Base-by-base conservation (phyloP, 2,113 vertebrate species). In the Lasiurus cinereus region DNA sequence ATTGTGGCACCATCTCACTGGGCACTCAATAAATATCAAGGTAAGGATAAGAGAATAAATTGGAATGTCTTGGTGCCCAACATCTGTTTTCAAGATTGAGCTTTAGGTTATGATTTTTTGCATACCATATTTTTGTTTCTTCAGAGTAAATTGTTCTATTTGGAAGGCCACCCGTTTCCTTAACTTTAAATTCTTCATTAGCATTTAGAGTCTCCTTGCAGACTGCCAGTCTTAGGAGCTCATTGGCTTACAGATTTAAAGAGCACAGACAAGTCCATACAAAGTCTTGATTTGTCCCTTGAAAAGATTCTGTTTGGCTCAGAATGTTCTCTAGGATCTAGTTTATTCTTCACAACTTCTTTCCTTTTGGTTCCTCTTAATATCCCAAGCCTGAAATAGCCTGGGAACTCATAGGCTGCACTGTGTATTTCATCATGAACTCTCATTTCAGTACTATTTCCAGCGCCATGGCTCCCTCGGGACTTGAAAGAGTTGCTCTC, bases 261-360 rank as follows among this genome's bases (percentile, higher is more conserved):
- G 94, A 0, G 13, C 88, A 8, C 66, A 31, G 29, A 93, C 66
- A 87, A 74, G 67, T 56, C 54, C 27, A 27, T 9, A 79, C 56
- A 87, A 54, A 43, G 69, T 88, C 67, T 92, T 95, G 91, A 79
- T 83, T 90, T 86, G 74, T 94, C 91, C 95, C 96, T 88, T 77
- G 88, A 83, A 93, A 96, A 91, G 98, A 84, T 78, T 92, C 97
- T 62, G 78, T 94, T 96, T 95, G 98, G 97, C 98, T 98, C 98
- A 98, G 97, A 95, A 97, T 86, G 52, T 77, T 77, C 96, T 97
- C 97, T 78, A 94, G 96, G 88, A 97, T 56, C 39, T 3, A 79
- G 83, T 77, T 77, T 79, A 64, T 80, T 91, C 70, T 97, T 94
- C 96, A 89, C 11, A 36, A 69, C 4, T 66, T 77, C 27, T 79